Evolutionary conservation across 2,797 vertebrate genomes (phyloP).

Genomic region (Lacerta viridis): DNA sequence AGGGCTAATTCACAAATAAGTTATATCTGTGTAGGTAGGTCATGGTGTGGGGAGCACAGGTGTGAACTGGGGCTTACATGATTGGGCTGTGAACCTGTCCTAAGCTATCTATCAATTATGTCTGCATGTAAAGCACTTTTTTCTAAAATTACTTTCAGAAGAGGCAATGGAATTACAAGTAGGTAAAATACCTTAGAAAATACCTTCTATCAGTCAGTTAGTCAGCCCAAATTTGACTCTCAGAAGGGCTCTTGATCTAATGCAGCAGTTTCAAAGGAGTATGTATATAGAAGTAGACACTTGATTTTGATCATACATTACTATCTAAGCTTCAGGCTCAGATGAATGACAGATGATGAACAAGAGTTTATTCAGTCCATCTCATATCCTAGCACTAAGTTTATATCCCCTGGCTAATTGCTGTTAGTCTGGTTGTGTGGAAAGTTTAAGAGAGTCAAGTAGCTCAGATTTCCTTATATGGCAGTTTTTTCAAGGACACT

Average conservation of each 20-base stretch:
- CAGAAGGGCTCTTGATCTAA: background rate
- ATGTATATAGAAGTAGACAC: conserved; percentile 41
- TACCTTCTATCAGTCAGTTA: background rate
- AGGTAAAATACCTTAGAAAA: background rate
- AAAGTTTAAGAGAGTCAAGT: background rate
- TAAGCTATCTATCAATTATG: background rate
- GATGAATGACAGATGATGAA: background rate
- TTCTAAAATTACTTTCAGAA: conserved; percentile 24
- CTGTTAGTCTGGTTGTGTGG: background rate
- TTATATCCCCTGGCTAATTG: background rate
- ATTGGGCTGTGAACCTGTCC: background rate
- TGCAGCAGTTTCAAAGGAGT: conserved; percentile 30
- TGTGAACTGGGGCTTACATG: background rate
- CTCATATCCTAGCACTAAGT: background rate
- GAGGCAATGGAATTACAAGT: conserved; percentile 21
- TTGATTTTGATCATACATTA: conserved; percentile 13
- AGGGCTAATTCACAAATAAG: background rate
- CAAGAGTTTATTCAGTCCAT: background rate
- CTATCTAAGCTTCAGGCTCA: conserved; percentile 5
- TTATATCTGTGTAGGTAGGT: too few species aligned
- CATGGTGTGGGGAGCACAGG: background rate
- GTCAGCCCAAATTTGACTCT: conserved; percentile 31
- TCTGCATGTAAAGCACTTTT: background rate
- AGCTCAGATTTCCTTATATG: background rate
- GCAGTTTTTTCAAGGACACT: background rate